Base-by-base conservation (phyloP, 92 coral and sea anemone species). In the Umimayanthus kanabou region DNA sequence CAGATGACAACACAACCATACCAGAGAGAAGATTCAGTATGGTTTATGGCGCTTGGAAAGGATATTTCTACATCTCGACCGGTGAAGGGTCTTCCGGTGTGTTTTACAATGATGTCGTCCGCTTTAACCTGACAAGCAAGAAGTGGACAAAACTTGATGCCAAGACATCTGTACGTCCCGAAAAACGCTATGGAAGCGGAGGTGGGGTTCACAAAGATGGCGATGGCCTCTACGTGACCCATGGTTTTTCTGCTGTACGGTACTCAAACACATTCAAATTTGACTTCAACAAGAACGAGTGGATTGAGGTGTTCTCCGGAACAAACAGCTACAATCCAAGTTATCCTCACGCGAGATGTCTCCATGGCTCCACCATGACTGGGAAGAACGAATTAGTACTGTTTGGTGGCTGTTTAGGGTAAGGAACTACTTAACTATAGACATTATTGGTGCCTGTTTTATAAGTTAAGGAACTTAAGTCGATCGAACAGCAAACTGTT, bases 391-490 rank as follows among this genome's bases (percentile, higher is more conserved):
- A 95, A 86, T 55, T 97, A 1, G 92, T 97, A 25, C 87, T 97
- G 95, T 97, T 88, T 91, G 99, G 99, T 13, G 99, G 99, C 18
- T 97, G 99, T 90, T 77, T 97, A 30, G 99, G 99, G 99, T 97
- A 80, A 88, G 99, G 79, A 13, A 1, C 25, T 61, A 23, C 20
- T 55, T 55, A 55, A 47, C 30, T 39, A 47, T 57, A 6, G 7
- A 1, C 29, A 47, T 9, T n/a, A 4, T 39, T 43, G 18, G 30
- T 23, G 37, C 37, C 37, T 26, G 30, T 28, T 50, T 20, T 5
- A 33, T 33, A 33, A 33, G 37, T 33, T 33, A 7, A 67, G 23
- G 49, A 45, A 45, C 49, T 45, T 5, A 45, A 45, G 37, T 33
- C 49, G 49, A 45, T 45, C 49, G 49, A 45, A 45, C 49, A 1